Percentiles rank a stretch among this genome's conserved stretches.
Conservation (phyloP, 2,888 invertebrate species). For the Pherbina coryleti region DNA sequence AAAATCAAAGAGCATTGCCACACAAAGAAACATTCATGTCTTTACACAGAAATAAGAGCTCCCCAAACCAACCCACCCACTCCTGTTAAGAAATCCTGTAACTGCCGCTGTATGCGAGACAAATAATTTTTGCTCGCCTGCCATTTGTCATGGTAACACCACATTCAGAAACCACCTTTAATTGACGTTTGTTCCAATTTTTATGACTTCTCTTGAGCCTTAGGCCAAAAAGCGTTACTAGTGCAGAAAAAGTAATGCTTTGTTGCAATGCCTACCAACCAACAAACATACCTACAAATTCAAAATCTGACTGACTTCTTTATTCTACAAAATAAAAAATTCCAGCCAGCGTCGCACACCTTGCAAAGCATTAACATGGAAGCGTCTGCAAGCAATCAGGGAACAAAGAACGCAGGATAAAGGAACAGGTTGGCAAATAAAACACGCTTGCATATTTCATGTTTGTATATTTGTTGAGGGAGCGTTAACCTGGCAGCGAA, state of each 20-base stretch:
- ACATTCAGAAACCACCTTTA: background rate
- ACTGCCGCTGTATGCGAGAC: no score
- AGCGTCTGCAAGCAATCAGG: background rate
- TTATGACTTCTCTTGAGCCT: conserved; percentile 2
- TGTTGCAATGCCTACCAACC: background rate
- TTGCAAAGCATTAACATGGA: background rate
- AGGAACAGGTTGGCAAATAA: conserved; percentile 16
- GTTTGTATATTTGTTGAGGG: background rate
- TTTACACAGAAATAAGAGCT: no score
- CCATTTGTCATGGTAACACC: no score
- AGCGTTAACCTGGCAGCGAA: conserved; percentile 30
- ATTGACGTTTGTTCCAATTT: conserved; percentile 27
- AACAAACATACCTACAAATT: background rate
- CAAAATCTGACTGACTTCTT: conserved; percentile 23
- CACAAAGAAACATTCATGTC: no score
- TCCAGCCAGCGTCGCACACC: conserved; percentile 1
- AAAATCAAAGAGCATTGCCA: no score
- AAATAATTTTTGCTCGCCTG: no score
- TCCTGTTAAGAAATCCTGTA: no score
- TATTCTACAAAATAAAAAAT: no score
- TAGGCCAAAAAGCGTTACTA: conserved; percentile 13
- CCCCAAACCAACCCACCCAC: no score
- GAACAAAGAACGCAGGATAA: conserved; percentile 20
- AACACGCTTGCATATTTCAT: conserved; percentile 26
- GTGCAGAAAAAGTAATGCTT: background rate